A percentile compares a stretch with the other conserved stretches of the same genome.
phyloP scores from a whole-genome alignment of 2,888 invertebrate genomes.

The Tryphoninae sp. region DNA sequence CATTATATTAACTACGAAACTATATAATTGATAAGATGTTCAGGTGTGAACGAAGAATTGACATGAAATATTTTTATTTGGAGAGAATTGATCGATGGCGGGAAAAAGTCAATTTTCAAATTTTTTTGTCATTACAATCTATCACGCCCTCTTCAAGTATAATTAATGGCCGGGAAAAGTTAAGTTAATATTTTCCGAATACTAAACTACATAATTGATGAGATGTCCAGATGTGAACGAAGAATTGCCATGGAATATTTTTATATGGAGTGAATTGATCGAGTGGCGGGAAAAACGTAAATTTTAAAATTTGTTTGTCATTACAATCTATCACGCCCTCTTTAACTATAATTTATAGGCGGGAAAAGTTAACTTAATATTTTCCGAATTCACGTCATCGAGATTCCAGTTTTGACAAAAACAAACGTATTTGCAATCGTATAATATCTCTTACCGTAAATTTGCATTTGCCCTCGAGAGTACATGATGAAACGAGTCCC shows the following conservation, averaged over 20 bases:
- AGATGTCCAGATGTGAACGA: not conserved
- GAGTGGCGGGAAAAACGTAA: not conserved
- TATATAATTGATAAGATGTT: too few species aligned
- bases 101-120: not conserved
- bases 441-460: not conserved
- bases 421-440: not conserved
- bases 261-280: not conserved
- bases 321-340: not conserved
- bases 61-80: conserved; percentile 7
- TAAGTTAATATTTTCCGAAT: too few species aligned
- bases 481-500: not conserved
- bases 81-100: not conserved
- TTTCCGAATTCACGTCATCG: too few species aligned
- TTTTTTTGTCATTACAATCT: not conserved
- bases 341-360: too few species aligned
- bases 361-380: too few species aligned
- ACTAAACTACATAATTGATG: too few species aligned
- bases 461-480: not conserved
- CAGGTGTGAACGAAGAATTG: not conserved
- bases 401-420: too few species aligned
- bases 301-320: not conserved
- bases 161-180: too few species aligned
- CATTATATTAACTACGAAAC: too few species aligned
- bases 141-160: not conserved
- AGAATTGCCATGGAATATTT: conserved; percentile 7